These are phyloP conservation scores for Torymus aiolomorphi DNA, from an alignment of 2,888 invertebrate species.

Conservation along the genomic window DNA sequence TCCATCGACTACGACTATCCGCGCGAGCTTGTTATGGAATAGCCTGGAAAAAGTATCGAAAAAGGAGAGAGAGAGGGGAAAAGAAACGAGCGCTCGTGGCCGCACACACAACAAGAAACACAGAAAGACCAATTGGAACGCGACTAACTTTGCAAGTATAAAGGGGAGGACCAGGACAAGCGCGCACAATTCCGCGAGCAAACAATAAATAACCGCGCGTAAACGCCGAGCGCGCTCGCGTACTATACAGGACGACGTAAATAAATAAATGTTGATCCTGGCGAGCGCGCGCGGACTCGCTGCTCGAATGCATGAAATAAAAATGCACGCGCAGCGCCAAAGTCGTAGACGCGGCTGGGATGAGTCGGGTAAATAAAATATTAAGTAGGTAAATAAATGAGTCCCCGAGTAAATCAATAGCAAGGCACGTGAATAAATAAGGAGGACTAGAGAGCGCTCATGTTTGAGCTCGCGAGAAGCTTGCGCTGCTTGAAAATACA, in stretches of 20 bases:
- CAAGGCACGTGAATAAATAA: no score
- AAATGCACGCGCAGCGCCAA: conserved; percentile 10
- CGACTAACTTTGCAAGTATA: conserved; percentile 40
- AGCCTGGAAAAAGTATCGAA: not conserved
- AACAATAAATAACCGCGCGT: conserved; percentile 50
- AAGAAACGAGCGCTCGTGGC: not conserved
- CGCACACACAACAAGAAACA: conserved; percentile 3
- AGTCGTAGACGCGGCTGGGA: not conserved
- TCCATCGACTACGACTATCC: no score
- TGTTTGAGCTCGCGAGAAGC: no score
- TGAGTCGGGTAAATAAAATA: conserved; percentile 25
- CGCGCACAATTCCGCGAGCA: conserved; percentile 27
- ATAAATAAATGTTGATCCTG: conserved; percentile 48
- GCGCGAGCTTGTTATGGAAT: no score
- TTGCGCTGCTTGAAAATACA: no score
- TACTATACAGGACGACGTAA: conserved; percentile 15
- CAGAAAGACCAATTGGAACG: conserved; percentile 25
- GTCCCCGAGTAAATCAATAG: no score
- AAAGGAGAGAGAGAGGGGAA: not conserved
- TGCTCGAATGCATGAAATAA: conserved; percentile 5
- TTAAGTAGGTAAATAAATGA: no score
- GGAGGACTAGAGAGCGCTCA: no score
- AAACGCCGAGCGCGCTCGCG: not conserved
- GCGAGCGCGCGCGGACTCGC: not conserved
- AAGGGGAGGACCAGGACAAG: not conserved